Evolutionary conservation across 2,888 invertebrate species (phyloP).

Genomic region (Megaustenia siamemsis): DNA sequence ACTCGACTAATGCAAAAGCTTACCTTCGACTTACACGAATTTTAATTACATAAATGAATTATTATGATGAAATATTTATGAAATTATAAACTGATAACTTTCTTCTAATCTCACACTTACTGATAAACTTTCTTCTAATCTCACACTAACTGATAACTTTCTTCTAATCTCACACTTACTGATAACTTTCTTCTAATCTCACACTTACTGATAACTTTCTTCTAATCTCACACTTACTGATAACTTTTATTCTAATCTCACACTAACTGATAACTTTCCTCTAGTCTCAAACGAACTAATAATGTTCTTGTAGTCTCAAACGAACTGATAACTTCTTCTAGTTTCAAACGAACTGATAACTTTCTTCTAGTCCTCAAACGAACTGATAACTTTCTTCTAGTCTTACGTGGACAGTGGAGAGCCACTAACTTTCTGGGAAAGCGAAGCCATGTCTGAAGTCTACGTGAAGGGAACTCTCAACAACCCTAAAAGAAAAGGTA

Average conservation of each 20-base stretch:
- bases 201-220: conserved; percentile 32
- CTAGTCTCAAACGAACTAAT: no score
- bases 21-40: no score
- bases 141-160: neutral
- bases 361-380: neutral
- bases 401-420: conserved; percentile 64
- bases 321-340: no score
- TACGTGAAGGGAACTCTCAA: conserved; percentile 61
- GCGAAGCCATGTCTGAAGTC: conserved; percentile 59
- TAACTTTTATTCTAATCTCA: conserved; percentile 57
- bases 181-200: conserved; percentile 55
- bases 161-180: neutral
- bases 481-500: conserved; percentile 57
- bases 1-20: no score
- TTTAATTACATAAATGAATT: no score
- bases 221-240: neutral
- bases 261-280: conserved; percentile 55
- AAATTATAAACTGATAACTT: no score
- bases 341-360: neutral
- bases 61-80: no score
- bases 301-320: no score
- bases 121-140: no score
- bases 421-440: conserved; percentile 63
- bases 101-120: no score
- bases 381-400: conserved; percentile 41